Conservation (phyloP, 2,888 invertebrate species). For the Pseudococcus jackbeardsleyi region DNA sequence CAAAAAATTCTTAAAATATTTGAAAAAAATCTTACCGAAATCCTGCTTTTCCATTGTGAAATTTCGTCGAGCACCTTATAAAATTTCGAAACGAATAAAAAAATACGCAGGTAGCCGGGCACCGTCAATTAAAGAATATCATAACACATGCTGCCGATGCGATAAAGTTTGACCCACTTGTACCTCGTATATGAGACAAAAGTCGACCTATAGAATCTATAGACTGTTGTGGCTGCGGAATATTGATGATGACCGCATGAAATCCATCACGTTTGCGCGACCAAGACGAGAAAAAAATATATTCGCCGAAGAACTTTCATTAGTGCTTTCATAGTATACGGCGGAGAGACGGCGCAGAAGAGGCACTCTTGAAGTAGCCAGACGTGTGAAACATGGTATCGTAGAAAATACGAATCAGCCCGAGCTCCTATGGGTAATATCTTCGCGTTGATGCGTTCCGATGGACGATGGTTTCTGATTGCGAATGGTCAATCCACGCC, state of each 20-base stretch:
- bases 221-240: background rate
- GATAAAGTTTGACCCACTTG: constrained; percentile 45
- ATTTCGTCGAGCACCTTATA: no score
- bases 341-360: background rate
- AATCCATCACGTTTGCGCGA: constrained; percentile 29
- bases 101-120: background rate
- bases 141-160: background rate
- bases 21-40: no score
- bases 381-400: constrained; percentile 30
- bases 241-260: constrained; percentile 32
- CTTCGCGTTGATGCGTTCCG: background rate
- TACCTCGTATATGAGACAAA: background rate
- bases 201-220: background rate
- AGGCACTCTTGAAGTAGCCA: background rate
- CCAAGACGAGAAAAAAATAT: background rate
- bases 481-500: background rate
- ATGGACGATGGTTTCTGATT: background rate
- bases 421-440: background rate
- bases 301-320: constrained; percentile 49
- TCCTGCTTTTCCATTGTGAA: no score
- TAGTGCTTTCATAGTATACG: background rate
- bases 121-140: background rate
- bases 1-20: no score
- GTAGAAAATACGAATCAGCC: background rate
- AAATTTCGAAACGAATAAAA: background rate